Evolutionary conservation across 2,888 invertebrate species (phyloP).

Genomic region (Cantharis flavilabris): DNA sequence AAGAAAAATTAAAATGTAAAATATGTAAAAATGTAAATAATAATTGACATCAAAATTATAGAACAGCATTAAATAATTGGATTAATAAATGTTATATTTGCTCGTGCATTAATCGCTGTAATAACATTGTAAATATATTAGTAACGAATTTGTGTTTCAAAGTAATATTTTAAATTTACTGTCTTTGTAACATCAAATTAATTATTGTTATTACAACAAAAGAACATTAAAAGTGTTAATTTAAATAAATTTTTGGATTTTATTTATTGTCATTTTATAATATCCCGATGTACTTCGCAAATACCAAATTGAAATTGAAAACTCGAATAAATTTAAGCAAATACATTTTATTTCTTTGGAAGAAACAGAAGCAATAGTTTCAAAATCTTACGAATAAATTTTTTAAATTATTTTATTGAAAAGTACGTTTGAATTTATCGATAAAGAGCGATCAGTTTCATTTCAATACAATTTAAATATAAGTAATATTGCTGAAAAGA

Average conservation of each 20-base stretch:
- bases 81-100: conserved; percentile 2
- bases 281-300: background rate
- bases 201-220: background rate
- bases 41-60: background rate
- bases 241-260: background rate
- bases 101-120: background rate
- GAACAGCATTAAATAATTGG: background rate
- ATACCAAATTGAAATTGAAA: background rate
- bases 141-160: background rate
- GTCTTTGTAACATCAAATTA: background rate
- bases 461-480: background rate
- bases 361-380: background rate
- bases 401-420: background rate
- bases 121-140: background rate
- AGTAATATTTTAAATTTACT: background rate
- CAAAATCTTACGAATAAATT: background rate
- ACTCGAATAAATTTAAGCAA: background rate
- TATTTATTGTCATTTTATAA: background rate
- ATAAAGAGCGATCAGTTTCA: background rate
- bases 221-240: background rate
- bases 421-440: background rate
- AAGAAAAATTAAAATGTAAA: background rate
- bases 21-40: conserved; percentile 2
- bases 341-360: background rate
- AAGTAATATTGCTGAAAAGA: background rate